Percentiles rank a stretch among this genome's conserved stretches.
Conservation (phyloP, 2,797 vertebrate genomes). For the Catostomus latipinnis region DNA sequence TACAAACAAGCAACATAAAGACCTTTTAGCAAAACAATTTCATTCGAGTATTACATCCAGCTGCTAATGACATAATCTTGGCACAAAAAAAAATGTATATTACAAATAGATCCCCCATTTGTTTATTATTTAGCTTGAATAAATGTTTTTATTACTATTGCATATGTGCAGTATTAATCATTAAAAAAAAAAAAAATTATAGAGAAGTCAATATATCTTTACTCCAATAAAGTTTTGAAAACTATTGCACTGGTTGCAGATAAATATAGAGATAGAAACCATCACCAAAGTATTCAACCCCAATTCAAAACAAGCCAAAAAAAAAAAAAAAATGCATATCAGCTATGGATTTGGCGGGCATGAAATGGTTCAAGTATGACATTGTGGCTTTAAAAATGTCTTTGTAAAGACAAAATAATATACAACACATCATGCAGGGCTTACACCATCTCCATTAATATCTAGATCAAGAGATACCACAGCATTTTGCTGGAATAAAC, state of each 20-base stretch:
- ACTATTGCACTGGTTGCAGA: conserved; percentile 65
- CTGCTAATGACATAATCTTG: neutral
- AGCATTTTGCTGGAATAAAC: conserved; percentile 20
- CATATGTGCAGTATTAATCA: conserved; percentile 49
- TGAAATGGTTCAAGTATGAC: conserved; percentile 42
- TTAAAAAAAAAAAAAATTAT: conserved; percentile 45
- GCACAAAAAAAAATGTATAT: neutral
- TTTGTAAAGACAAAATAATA: conserved; percentile 13
- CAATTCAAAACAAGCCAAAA: conserved; percentile 45
- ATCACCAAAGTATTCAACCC: conserved; percentile 31
- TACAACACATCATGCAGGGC: conserved; percentile 44
- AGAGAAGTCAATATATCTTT: conserved; percentile 48
- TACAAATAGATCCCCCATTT: conserved; percentile 1
- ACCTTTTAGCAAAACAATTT: conserved; percentile 3
- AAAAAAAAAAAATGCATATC: conserved; percentile 37
- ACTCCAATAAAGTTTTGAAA: conserved; percentile 50
- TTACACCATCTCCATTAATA: conserved; percentile 24
- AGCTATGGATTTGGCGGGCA: conserved; percentile 30
- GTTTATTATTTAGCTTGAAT: conserved; percentile 28
- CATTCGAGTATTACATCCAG: neutral
- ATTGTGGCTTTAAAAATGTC: conserved; percentile 17
- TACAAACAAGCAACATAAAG: conserved; percentile 2
- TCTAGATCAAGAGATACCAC: conserved; percentile 9
- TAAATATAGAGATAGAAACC: conserved; percentile 41
- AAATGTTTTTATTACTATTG: conserved; percentile 33